phyloP scores from a whole-genome alignment of 2,888 invertebrate genomes.

The Lymantria monacha region DNA sequence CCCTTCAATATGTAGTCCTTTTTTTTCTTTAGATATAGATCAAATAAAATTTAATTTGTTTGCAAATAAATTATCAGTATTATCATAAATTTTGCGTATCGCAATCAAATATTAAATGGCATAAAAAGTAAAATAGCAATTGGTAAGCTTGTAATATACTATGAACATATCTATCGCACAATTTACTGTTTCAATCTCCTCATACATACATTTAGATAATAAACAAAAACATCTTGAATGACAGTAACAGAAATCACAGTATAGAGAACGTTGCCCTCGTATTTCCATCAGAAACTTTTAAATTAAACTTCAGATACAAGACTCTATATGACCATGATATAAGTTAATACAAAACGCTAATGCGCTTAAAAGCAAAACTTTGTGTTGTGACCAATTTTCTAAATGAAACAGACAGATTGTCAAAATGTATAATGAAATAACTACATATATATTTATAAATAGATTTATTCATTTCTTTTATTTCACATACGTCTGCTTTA shows the following conservation, averaged over 20 bases:
- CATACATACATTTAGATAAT: neutral
- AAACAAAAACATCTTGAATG: neutral
- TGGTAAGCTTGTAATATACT: neutral
- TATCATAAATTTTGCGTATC: too few relatives aligned
- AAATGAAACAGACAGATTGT: conserved; percentile 54
- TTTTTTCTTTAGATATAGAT: too few relatives aligned
- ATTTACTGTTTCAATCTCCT: neutral
- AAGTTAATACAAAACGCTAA: conserved; percentile 38
- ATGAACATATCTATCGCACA: neutral
- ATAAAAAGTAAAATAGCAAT: neutral
- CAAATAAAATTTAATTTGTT: too few relatives aligned
- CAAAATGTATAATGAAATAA: neutral
- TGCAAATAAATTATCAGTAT: too few relatives aligned
- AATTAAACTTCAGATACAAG: conserved; percentile 51
- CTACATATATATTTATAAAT: too few relatives aligned
- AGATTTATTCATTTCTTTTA: too few relatives aligned
- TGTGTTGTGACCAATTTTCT: conserved; percentile 45
- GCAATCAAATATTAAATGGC: too few relatives aligned
- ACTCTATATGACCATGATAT: conserved; percentile 45
- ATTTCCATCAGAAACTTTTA: conserved; percentile 49
- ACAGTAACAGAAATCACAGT: conserved; percentile 24
- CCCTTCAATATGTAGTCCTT: too few relatives aligned
- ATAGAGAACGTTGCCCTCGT: conserved; percentile 38
- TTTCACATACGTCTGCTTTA: too few relatives aligned
- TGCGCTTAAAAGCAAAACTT: conserved; percentile 43